Base-by-base conservation (phyloP, 2,888 invertebrate species). In the Orgyia antiqua region DNA sequence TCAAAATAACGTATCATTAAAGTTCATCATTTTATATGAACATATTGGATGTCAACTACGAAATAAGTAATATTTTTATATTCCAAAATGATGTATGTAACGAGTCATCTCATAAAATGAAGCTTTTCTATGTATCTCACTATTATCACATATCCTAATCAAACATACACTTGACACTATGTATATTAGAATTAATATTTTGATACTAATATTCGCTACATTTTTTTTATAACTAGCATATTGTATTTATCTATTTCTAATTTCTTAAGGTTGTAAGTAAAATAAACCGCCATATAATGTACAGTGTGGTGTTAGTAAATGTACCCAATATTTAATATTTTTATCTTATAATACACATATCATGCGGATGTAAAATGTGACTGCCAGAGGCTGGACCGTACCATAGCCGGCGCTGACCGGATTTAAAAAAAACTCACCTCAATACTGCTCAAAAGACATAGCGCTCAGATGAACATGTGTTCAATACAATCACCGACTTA, bases 131-230 rank as follows among this genome's bases (percentile, higher is more conserved):
- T 62, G 64, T 77, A 74, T 68, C 66, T 80, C 68, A 69, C 70
- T 73, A 75, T 67, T 78, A 72, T 76, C 80, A 84, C 84, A 86
- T 86, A 84, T 84, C 86, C 79, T 4, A 74, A 71, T 69, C 68
- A 53, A 68, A 64, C 65, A 61, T 68, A 72, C 69, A 71, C 73
- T 65, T 67, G 68, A 68, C 77, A 72, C 68, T 49, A 68, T 70
- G 57, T 54, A 72, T 72, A 72, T 75, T 79, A 80, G 72, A 62
- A 58, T 60, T 78, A 78, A 82, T 72, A 72, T 86, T 86, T 86
- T 86, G 83, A 84, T 86, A 86, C 64, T 64, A 68, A 79, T 84
- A 78, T 84, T 84, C 79, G 75, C 74, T 67, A 71, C 75, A 70
- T 79, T 80, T 82, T 15, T 15, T 15, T 15, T 15, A 15, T 70